Evolutionary conservation across 2,888 invertebrate genomes (phyloP), one percentile per base, ranked within the genome.

Genomic region (Drosophila atroscutellata): DNA sequence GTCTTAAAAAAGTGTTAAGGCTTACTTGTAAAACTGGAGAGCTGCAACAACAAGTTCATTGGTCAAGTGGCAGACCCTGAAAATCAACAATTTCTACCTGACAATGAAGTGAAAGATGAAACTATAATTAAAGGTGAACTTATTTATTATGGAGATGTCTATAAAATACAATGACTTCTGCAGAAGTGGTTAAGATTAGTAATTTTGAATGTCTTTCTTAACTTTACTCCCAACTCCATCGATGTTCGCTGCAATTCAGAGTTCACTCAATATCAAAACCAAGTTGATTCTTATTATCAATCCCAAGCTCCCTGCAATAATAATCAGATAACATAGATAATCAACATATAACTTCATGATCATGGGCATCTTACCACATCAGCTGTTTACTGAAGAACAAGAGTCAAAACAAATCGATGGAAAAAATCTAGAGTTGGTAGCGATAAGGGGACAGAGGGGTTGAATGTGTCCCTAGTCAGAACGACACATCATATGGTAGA

Each of bases 401-500:
- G 32, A 60, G 54, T 66, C 62, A 63, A 61, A 72, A 64, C 72
- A 71, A 78, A 75, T 74, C 62, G 37, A 18, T 37, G 18, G 50
- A 6, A 24, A 42, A 63, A 20, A 55, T 39, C 28, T 28, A 54
- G 60, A 76, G 72, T 64, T 62, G 56, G 77, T 66, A 67, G 60
- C 49, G 45, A 39, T 50, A 42, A 61, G 39, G 47, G 5, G 32
- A 34, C 30, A 15, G 37, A 13, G 45, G 55, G 37, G 58, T 30
- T 45, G 7, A 45, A 11, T 36, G 24, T 54, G 34, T n/a, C 52
- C 9, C 34, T 52, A 49, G 36, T 26, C 42, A 45, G 47, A 62
- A 66, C 62, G 61, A 65, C 67, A 68, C 64, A 73, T 77, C 77
- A 80, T 77, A 77, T 77, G 67, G 81, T 81, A 69, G 81, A 81